Evolutionary conservation across 2,113 vertebrate species (phyloP), one percentile per base, ranked within the genome.

Genomic region (Sorex fumeus): DNA sequence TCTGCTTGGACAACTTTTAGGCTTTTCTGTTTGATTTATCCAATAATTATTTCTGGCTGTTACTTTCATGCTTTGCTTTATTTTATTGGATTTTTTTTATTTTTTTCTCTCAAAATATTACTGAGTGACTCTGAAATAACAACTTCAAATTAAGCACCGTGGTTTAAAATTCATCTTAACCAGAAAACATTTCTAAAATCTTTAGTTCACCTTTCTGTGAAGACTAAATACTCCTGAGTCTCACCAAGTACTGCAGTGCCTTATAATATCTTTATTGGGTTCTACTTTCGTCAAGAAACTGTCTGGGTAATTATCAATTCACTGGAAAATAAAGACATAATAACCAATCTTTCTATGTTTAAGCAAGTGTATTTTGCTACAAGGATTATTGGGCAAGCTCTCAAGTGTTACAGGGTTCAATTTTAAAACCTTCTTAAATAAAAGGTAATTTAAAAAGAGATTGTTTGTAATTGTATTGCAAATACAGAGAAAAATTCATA

Each of bases 381-480:
- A 70, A 8, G 21, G 43, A 87, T 84, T 86, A 72, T 32, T 84
- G 69, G 28, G 53, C n/a, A 80, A 84, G 25, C 9, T 57, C 50
- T 79, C 64, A 87, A 43, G 19, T 47, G 25, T 62, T 85, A 19
- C 11, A 88, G 28, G 1, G 32, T 94, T 78, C 64, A 93, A 18
- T 87, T 78, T 5, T 36, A 93, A 93, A 88, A 32, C 8, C 32
- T 21, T 95, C 36, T 69, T 90, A 93, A 86, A 60, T 78, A 34
- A 83, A 93, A 90, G 36, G 3, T 45, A 86, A 10, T 83, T 90
- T 82, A 90, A 64, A 36, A 85, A 75, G 80, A 2, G 0, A 36
- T 76, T 90, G 23, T 77, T 84, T 91, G 40, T 50, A 34, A 66
- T 36, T 36, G 1, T 66, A 53, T 74, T 83, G 28, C 8, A 88